These are phyloP conservation scores for Parazoanthus swiftii DNA, from an alignment of 92 coral and sea anemone genomes.

Conservation along the genomic window DNA sequence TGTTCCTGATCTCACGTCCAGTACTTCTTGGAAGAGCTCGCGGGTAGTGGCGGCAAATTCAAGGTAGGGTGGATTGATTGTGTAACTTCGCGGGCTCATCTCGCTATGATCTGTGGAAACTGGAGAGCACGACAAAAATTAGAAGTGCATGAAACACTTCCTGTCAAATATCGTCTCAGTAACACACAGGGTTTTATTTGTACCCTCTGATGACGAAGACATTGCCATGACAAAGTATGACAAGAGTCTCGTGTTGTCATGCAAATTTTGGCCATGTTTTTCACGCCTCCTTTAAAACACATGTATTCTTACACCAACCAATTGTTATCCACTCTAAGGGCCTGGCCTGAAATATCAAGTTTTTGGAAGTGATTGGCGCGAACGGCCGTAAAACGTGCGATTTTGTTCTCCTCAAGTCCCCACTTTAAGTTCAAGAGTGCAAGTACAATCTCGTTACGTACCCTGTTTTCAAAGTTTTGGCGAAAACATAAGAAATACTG, in stretches of 20 bases:
- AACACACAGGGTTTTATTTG: no score
- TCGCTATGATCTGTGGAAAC: not conserved
- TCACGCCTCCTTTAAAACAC: no score
- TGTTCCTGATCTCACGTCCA: constrained; percentile 25
- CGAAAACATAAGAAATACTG: not conserved
- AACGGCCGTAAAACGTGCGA: no score
- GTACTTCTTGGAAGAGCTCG: constrained; percentile 20
- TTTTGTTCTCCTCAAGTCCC: not conserved
- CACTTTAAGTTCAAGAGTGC: not conserved
- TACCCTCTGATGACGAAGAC: not conserved
- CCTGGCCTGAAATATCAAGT: no score
- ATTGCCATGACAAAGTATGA: no score
- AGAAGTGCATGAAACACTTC: not conserved
- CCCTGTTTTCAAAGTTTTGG: not conserved
- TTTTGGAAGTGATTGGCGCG: no score
- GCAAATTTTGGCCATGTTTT: no score
- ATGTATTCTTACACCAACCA: no score
- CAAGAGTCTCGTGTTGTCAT: not conserved
- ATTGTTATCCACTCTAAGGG: no score
- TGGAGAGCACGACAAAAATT: not conserved
- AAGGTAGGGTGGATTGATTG: constrained; percentile 15
- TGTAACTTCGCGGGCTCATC: not conserved
- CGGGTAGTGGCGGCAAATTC: constrained; percentile 18
- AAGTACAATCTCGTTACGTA: not conserved
- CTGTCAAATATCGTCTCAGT: no score